phyloP scores from a whole-genome alignment of 1,140 invertebrate species.

The Pachypeltis micranthus region DNA sequence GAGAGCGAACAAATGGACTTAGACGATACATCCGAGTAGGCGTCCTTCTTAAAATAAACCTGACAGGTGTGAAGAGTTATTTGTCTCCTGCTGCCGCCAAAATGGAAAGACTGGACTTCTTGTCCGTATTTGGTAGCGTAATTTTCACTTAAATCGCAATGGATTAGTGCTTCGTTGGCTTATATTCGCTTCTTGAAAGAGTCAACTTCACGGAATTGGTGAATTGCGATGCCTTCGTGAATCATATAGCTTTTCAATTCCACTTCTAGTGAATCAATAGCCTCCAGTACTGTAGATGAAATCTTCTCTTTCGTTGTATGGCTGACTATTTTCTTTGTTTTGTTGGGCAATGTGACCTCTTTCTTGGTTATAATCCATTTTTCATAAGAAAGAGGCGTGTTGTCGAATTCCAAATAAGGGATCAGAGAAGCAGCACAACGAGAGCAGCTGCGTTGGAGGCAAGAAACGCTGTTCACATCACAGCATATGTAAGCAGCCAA shows the following conservation, averaged over 20 bases:
- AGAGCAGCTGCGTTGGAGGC: not conserved
- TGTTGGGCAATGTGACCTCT: not conserved
- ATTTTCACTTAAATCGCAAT: slow-evolving; percentile 33
- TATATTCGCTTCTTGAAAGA: not conserved
- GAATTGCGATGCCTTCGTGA: not conserved
- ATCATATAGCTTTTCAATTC: not conserved
- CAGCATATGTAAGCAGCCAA: not conserved
- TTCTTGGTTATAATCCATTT: not conserved
- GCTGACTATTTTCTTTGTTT: not conserved
- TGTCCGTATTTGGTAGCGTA: slow-evolving; percentile 30
- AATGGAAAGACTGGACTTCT: slow-evolving; percentile 32
- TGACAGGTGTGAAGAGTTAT: slow-evolving; percentile 33
- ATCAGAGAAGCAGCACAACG: not conserved
- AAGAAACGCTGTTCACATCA: not conserved
- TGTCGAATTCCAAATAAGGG: not conserved
- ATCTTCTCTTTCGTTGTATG: not conserved
- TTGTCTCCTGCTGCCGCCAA: slow-evolving; percentile 29
- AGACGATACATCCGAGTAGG: no score
- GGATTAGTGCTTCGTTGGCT: slow-evolving; percentile 26
- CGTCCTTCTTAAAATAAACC: slow-evolving; percentile 22
- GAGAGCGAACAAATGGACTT: no score
- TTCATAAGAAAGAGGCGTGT: not conserved
- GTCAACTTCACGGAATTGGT: not conserved
- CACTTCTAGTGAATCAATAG: not conserved
- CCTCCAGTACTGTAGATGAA: not conserved